Evolutionary conservation across 37 sponge, comb jelly and placozoan genomes (phyloP).

Genomic region (Amphimedon queenslandica): DNA sequence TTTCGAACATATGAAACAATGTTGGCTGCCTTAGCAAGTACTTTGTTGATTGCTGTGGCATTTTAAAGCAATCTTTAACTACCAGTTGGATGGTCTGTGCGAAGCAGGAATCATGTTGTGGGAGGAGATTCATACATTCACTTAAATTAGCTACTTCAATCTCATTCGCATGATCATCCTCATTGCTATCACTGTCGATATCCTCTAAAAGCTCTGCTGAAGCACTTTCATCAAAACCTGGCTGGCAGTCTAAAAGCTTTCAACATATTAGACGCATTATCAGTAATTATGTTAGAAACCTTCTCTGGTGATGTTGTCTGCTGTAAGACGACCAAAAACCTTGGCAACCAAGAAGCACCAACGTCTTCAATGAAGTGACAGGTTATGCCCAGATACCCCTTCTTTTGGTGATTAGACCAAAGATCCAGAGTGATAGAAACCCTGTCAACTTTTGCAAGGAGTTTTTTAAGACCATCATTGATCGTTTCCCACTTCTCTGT

Average conservation of each 20-base stretch:
- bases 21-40: constrained; percentile 6
- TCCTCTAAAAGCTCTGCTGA: not conserved
- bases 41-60: not conserved
- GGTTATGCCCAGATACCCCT: not conserved
- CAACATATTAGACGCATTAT: not conserved
- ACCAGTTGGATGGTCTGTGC: constrained; percentile 16
- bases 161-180: not conserved
- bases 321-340: not conserved
- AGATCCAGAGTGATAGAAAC: not conserved
- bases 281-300: too few species aligned
- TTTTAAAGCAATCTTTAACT: constrained; percentile 18
- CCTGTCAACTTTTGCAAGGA: not conserved
- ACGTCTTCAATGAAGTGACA: not conserved
- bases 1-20: constrained; percentile 17
- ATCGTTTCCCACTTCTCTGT: not conserved
- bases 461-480: not conserved
- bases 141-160: not conserved
- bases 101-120: not conserved
- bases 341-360: not conserved
- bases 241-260: not conserved
- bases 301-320: not conserved
- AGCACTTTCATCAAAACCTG: too few species aligned
- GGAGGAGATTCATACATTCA: not conserved
- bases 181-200: not conserved
- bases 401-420: not conserved